These are phyloP conservation scores for Atrina japonica DNA, from an alignment of 2,888 invertebrate genomes.

Conservation along the genomic window DNA sequence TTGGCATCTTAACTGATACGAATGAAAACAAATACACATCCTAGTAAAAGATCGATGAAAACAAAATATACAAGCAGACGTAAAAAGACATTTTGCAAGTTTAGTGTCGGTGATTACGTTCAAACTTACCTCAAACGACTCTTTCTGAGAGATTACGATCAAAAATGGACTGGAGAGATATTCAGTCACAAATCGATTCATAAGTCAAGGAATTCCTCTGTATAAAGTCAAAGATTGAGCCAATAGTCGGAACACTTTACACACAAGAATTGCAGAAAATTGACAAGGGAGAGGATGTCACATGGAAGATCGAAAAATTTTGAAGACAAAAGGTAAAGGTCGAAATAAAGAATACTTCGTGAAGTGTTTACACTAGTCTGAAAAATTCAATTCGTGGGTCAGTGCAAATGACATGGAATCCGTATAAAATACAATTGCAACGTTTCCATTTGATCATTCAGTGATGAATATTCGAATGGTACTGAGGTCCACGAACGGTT, in stretches of 20 bases:
- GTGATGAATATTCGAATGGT: conserved; percentile 27
- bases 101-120: conserved; percentile 33
- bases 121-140: conserved; percentile 28
- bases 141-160: conserved; percentile 41
- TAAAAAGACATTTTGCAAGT: conserved; percentile 10
- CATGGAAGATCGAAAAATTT: conserved; percentile 26
- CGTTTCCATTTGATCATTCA: too few species aligned
- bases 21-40: not conserved
- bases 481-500: conserved; percentile 27
- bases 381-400: conserved; percentile 34
- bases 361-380: conserved; percentile 17
- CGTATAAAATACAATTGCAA: too few species aligned
- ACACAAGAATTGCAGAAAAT: conserved; percentile 20
- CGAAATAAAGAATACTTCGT: conserved; percentile 8
- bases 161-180: conserved; percentile 39
- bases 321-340: not conserved
- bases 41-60: not conserved
- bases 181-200: conserved; percentile 18
- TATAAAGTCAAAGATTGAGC: conserved; percentile 32
- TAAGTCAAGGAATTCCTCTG: conserved; percentile 20
- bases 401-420: conserved; percentile 1
- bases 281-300: conserved; percentile 4
- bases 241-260: conserved; percentile 16
- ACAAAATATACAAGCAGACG: conserved; percentile 7
- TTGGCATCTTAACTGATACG: conserved; percentile 23